Evolutionary conservation across 2,113 vertebrate species (phyloP).

Genomic region (Agapornis roseicollis): DNA sequence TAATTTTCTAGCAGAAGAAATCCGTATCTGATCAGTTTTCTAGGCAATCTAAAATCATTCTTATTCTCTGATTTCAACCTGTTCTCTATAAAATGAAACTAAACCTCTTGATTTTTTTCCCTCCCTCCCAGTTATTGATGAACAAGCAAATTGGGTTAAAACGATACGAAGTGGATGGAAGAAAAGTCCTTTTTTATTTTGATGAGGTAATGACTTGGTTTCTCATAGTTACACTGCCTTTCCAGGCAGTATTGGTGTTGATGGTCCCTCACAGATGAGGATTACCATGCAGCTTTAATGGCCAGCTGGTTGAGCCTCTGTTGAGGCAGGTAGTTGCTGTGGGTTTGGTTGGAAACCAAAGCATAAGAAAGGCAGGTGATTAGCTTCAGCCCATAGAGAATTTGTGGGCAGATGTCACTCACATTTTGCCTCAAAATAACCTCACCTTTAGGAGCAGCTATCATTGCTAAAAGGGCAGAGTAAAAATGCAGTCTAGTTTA

Average conservation of each 20-base stretch:
- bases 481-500: background rate
- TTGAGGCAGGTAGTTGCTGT: background rate
- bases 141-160: conserved; percentile 89
- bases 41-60: background rate
- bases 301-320: background rate
- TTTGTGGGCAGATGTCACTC: background rate
- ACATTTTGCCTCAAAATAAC: background rate
- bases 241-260: background rate
- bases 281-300: background rate
- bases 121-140: conserved; percentile 77
- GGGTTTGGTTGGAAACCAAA: background rate
- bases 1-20: background rate
- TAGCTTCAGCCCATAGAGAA: background rate
- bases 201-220: conserved; percentile 81
- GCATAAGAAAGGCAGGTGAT: background rate
- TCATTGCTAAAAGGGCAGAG: background rate
- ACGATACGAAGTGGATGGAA: conserved; percentile 87
- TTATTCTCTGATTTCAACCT: background rate
- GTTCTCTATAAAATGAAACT: background rate
- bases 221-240: background rate
- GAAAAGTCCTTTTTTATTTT: conserved; percentile 91
- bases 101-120: background rate
- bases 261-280: background rate
- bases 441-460: background rate
- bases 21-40: background rate